Conservation (phyloP, 2,113 vertebrate species). For the Urocitellus parryii region DNA sequence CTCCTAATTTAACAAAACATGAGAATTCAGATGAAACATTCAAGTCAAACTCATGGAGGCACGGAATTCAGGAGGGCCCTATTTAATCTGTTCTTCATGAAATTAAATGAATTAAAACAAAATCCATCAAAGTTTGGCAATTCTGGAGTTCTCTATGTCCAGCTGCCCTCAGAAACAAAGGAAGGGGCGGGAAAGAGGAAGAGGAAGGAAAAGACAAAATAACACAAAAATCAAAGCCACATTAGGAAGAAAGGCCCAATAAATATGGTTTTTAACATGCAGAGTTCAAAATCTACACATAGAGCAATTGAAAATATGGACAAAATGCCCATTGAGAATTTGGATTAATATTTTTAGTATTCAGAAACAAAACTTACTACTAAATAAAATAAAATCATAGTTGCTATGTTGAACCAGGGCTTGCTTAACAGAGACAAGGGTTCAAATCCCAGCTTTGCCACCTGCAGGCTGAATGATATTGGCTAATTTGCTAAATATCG, state of each 20-base stretch:
- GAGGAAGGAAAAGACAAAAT: not conserved
- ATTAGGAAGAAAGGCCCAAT: not conserved
- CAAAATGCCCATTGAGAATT: constrained; percentile 41
- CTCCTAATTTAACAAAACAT: constrained; percentile 51
- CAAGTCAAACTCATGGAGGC: not conserved
- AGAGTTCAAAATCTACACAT: constrained; percentile 9
- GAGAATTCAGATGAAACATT: constrained; percentile 56
- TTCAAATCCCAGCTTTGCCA: constrained; percentile 56
- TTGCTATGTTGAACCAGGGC: not conserved
- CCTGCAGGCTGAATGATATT: not conserved
- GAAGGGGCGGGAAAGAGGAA: not conserved
- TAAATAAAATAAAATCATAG: constrained; percentile 42
- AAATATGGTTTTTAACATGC: constrained; percentile 52
- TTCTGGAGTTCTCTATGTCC: not conserved
- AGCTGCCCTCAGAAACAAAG: not conserved
- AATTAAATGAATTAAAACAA: constrained; percentile 34
- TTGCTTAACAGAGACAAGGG: not conserved
- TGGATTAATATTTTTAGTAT: constrained; percentile 55
- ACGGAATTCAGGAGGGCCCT: not conserved
- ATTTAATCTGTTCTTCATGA: not conserved
- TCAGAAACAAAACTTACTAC: constrained; percentile 44
- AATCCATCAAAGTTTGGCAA: constrained; percentile 43
- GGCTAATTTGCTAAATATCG: not conserved
- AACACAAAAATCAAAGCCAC: not conserved
- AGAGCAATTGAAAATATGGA: constrained; percentile 10